Conservation (phyloP, 2,888 invertebrate species). For the Dolichomitus sp. region DNA sequence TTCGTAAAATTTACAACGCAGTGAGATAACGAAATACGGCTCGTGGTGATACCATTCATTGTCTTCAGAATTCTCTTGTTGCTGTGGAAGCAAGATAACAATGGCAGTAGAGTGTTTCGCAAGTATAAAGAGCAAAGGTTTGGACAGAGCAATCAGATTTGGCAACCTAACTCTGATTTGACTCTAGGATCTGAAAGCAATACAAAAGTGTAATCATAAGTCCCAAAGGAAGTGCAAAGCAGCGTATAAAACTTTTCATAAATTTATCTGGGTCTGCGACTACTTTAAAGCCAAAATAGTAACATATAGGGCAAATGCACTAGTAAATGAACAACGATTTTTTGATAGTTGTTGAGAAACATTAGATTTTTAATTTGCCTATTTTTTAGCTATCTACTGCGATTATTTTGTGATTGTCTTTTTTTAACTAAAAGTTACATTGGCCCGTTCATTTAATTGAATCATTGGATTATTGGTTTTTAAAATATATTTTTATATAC, state of each 20-base stretch:
- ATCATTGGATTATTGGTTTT: too few relatives aligned
- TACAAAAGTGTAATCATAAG: background rate
- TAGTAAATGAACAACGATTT: too few relatives aligned
- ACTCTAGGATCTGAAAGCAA: background rate
- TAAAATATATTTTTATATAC: too few relatives aligned
- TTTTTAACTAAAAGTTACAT: too few relatives aligned
- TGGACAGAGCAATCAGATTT: background rate
- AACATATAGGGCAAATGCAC: too few relatives aligned
- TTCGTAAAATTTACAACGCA: constrained; percentile 46
- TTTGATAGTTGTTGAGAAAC: too few relatives aligned
- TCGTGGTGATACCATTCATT: background rate
- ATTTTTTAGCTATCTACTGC: too few relatives aligned
- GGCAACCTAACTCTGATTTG: background rate
- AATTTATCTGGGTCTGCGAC: background rate
- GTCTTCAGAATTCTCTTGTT: constrained; percentile 14
- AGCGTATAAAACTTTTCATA: background rate
- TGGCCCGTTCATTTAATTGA: too few relatives aligned
- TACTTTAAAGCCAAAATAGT: background rate
- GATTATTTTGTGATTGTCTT: too few relatives aligned
- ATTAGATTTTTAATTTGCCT: too few relatives aligned
- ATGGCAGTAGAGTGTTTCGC: background rate
- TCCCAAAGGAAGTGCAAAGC: background rate
- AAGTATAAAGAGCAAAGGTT: background rate
- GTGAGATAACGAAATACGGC: constrained; percentile 27
- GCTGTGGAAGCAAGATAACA: constrained; percentile 18